A percentile compares a stretch with the other conserved stretches of the same genome.
phyloP scores from a whole-genome alignment of 2,113 vertebrate genomes.

The Peromyscus leucopus region DNA sequence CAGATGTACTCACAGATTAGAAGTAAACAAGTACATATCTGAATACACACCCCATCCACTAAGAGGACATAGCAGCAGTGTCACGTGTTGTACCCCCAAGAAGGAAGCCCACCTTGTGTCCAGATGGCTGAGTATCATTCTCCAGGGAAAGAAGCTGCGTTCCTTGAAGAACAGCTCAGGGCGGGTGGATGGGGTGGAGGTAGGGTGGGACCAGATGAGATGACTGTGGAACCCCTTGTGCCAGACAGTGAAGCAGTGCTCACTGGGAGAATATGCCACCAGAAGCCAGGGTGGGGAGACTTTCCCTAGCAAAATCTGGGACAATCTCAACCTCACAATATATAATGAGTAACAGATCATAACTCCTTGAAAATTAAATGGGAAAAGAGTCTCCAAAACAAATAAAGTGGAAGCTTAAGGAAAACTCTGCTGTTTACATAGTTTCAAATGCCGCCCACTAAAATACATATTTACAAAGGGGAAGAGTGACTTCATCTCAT shows the following conservation, averaged over 20 bases:
- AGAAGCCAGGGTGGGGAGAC: background rate
- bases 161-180: background rate
- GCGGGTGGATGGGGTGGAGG: too few relatives aligned
- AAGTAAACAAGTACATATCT: background rate
- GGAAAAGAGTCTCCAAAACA: background rate
- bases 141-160: background rate
- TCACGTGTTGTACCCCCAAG: background rate
- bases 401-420: background rate
- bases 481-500: background rate
- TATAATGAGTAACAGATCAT: background rate
- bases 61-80: background rate
- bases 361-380: background rate
- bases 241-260: background rate
- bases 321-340: background rate
- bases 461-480: background rate
- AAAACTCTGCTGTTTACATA: background rate
- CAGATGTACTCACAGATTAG: background rate
- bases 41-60: background rate
- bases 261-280: background rate
- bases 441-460: background rate
- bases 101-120: background rate
- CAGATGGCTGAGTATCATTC: background rate
- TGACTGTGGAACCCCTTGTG: background rate
- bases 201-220: background rate
- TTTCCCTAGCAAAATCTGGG: background rate